Evolutionary conservation across 2,797 vertebrate species (phyloP), one percentile per base, ranked within the genome.

Genomic region (Aulostomus chinensis): DNA sequence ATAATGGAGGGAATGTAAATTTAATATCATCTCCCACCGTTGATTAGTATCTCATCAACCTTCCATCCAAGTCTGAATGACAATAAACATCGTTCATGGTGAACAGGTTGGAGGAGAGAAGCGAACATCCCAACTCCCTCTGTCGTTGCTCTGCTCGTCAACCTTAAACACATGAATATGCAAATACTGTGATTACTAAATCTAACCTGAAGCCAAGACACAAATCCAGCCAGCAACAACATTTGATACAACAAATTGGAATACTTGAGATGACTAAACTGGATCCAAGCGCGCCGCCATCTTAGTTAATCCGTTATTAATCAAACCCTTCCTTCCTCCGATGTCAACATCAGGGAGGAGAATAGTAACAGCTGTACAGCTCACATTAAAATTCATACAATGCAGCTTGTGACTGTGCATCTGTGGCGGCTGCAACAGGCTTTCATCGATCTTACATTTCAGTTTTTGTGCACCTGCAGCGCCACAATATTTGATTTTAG

Each of bases 181-280:
- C 56, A 62, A 68, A 68, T 48, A 30, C 2, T 15, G 31, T 65
- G 59, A 62, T 37, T 72, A 35, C 20, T 58, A 58, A 61, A 61
- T 37, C 43, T 58, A 66, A 73, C 68, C 69, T 58, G 62, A 41
- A 68, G 78, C 73, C 43, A 59, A 52, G 38, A 48, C 53, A 57
- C 49, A 49, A 50, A 65, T 65, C 49, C 49, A 74, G 40, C n/a
- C 16, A n/a, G 35, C 48, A 58, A 68, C 45, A 74, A 63, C 26
- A 41, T 57, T 58, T 68, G 32, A 73, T 58, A 51, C 42, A 57
- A 73, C 58, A 65, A 68, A 71, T 46, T 66, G 33, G 61, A 69
- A 76, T 57, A 64, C 63, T 54, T 76, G 12, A 63, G 46, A 68
- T 36, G 58, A 68, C 62, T 63, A 51, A 73, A 74, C 38, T 61